Evolutionary conservation across 2,113 vertebrate species (phyloP), one percentile per base, ranked within the genome.

Genomic region (Catagonus wagneri): DNA sequence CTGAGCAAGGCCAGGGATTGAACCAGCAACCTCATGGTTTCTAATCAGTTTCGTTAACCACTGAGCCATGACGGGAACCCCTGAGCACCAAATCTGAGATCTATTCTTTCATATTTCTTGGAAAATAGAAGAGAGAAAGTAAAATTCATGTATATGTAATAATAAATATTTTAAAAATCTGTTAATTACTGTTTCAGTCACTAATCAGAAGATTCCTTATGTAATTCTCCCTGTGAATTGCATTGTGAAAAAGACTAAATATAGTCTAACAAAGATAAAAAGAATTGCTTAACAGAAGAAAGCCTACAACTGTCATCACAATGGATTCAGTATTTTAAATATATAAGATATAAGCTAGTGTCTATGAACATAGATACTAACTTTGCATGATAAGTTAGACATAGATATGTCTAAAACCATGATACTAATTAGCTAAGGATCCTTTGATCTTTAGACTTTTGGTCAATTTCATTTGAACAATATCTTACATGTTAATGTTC

Each of bases 251-350:
- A 90, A 83, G 17, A 71, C 12, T 58, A 68, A 83, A 36, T 74
- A 34, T 36, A 90, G 63, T 92, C 23, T 79, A 74, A 44, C 44
- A 2, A 66, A 76, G 69, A 17, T 56, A 79, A 56, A 83, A 66
- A 36, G 12, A 39, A 74, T 10, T 22, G 0, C 32, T 61, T 83
- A 88, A 78, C 5, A 65, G 34, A 9, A 54, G 69, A 72, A 80
- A 79, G 12, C 15, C 12, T 87, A 15, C 32, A 84, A 58, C 44
- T 87, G 19, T 93, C 29, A 65, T 63, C 58, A 69, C 19, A 75
- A 11, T 79, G 44, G 29, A 69, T 34, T 94, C 29, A 89, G 25
- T 93, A 86, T 91, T 97, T 90, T 80, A 87, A 27, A 44, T 90
- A 56, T 90, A 56, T 71, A 88, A 44, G 1, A 81, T 4, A 16